Percentiles rank a stretch among this genome's conserved stretches.
Evolutionary conservation across 2,797 vertebrate species (phyloP).

Genomic region (Channa striata): DNA sequence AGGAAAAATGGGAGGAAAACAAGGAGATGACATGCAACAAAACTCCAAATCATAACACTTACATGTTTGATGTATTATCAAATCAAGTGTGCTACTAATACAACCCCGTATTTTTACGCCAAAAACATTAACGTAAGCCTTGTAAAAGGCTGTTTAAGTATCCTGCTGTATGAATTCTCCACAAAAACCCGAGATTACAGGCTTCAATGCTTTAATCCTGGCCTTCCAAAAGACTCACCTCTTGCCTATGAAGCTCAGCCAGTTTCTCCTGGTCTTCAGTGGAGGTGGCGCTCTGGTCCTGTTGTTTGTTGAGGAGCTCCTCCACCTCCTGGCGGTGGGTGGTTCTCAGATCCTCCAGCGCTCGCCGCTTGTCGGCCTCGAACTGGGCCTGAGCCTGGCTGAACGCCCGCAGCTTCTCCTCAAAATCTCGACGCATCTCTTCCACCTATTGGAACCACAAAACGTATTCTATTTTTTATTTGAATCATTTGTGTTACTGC

Average conservation of each 20-base stretch:
- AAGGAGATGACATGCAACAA: slow-evolving; percentile 71
- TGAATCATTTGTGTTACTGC: slow-evolving; percentile 9
- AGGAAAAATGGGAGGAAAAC: slow-evolving; percentile 62
- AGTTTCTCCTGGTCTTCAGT: slow-evolving; percentile 92
- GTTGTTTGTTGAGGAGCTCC: slow-evolving; percentile 92
- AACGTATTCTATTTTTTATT: slow-evolving; percentile 58
- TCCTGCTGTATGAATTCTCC: slow-evolving; percentile 32
- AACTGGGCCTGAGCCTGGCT: slow-evolving; percentile 93
- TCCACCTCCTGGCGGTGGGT: slow-evolving; percentile 92
- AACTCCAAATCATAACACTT: slow-evolving; percentile 27
- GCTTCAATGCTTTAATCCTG: neutral
- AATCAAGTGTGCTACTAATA: slow-evolving; percentile 34
- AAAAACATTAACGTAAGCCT: slow-evolving; percentile 9
- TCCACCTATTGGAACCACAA: slow-evolving; percentile 87
- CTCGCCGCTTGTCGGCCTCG: slow-evolving; percentile 92
- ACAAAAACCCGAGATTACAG: slow-evolving; percentile 20
- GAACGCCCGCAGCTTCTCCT: slow-evolving; percentile 93
- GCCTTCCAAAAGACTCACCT: slow-evolving; percentile 62
- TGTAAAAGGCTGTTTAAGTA: slow-evolving; percentile 45
- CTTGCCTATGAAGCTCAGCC: slow-evolving; percentile 88
- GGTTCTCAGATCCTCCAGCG: slow-evolving; percentile 90
- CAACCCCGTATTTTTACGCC: slow-evolving; percentile 1
- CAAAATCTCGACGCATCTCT: slow-evolving; percentile 96
- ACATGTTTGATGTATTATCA: slow-evolving; percentile 22
- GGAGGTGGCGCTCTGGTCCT: slow-evolving; percentile 90